Evolutionary conservation across 2,888 invertebrate species (phyloP).

Genomic region (Lepidonotus clava): DNA sequence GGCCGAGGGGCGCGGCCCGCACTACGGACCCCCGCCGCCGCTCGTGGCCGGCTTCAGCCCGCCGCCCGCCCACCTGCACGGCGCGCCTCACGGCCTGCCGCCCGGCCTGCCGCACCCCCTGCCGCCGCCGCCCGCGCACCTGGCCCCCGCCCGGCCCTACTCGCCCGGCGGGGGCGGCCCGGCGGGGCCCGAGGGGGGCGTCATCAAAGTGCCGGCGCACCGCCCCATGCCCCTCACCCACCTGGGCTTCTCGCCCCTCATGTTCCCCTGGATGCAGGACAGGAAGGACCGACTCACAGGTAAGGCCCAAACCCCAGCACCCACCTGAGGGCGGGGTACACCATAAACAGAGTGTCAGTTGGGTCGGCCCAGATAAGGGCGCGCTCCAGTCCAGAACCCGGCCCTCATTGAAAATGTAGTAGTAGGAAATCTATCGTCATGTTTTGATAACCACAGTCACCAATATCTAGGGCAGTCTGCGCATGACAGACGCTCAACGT

Average conservation of each 20-base stretch:
- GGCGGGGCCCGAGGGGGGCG: slow-evolving; percentile 53
- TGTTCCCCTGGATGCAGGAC: slow-evolving; percentile 77
- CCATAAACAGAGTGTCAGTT: no score
- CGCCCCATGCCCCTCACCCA: slow-evolving; percentile 49
- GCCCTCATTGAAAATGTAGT: no score
- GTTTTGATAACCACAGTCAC: no score
- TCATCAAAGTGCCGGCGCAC: slow-evolving; percentile 65
- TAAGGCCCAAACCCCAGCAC: slow-evolving; percentile 65
- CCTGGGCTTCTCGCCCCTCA: slow-evolving; percentile 48
- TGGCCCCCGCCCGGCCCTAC: slow-evolving; percentile 28
- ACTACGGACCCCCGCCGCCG: slow-evolving; percentile 10
- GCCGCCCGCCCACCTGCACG: slow-evolving; percentile 28
- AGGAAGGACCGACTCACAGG: slow-evolving; percentile 76
- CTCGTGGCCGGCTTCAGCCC: slow-evolving; percentile 43
- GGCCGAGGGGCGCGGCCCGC: slow-evolving; percentile 3
- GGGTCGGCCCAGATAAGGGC: no score
- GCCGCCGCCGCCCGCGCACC: slow-evolving; percentile 25
- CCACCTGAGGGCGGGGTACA: no score
- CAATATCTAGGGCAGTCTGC: no score
- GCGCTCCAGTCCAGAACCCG: no score
- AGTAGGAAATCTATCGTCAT: no score
- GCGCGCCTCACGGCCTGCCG: not conserved
- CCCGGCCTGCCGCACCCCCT: not conserved
- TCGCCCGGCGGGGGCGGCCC: slow-evolving; percentile 7
- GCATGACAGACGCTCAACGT: no score